Conservation (phyloP, 2,113 vertebrate species). For the Butastur rufipennis region DNA sequence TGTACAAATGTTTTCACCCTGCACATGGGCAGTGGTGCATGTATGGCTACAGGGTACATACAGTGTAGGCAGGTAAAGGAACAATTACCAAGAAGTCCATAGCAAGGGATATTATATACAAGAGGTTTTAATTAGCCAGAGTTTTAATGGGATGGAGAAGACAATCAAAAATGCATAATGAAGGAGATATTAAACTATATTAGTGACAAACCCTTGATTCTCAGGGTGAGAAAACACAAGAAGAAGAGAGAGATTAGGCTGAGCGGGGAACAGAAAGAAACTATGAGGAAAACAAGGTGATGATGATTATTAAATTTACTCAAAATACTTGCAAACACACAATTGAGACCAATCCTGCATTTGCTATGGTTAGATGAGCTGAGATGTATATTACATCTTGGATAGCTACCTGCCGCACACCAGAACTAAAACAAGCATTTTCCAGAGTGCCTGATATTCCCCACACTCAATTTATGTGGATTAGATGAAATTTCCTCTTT, state of each 20-base stretch:
- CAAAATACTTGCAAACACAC: neutral
- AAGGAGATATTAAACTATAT: neutral
- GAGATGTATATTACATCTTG: conserved; percentile 13
- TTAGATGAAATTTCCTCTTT: conserved; percentile 38
- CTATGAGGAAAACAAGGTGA: neutral
- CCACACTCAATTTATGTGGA: conserved; percentile 3
- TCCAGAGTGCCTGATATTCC: neutral
- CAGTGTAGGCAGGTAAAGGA: neutral
- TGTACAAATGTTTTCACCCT: neutral
- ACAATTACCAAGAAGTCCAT: neutral
- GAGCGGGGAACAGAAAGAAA: neutral
- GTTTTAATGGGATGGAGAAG: neutral
- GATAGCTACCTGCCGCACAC: neutral
- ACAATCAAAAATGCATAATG: neutral
- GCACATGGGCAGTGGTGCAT: fast-evolving
- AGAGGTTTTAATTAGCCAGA: neutral
- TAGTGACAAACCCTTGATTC: neutral
- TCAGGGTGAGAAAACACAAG: neutral
- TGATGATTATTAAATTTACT: conserved; percentile 14
- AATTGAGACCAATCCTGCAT: neutral
- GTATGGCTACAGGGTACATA: fast-evolving
- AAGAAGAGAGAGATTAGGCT: neutral
- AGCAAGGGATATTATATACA: neutral
- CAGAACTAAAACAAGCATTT: neutral
- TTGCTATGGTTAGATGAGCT: neutral